Conservation (phyloP, 2,113 vertebrate species). For the Spheniscus mendiculus region DNA sequence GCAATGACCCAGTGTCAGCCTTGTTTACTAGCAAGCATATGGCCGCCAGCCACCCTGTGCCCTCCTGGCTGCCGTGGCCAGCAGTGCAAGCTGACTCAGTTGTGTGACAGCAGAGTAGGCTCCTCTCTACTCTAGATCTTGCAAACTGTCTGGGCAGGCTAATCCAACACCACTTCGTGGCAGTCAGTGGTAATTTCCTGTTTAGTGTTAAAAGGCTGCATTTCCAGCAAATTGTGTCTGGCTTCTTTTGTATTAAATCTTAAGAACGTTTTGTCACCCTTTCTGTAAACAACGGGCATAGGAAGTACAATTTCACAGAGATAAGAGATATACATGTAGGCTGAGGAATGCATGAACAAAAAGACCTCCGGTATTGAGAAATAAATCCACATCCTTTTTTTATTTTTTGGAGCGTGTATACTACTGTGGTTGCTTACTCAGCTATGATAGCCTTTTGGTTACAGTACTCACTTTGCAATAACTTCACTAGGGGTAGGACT, state of each 20-base stretch:
- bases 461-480: neutral
- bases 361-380: neutral
- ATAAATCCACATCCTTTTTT: neutral
- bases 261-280: neutral
- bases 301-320: constrained; percentile 45
- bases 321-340: neutral
- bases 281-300: neutral
- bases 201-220: neutral
- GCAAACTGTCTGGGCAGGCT: neutral
- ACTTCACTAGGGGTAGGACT: neutral
- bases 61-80: neutral
- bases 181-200: neutral
- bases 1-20: neutral
- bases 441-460: neutral
- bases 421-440: neutral
- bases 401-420: neutral
- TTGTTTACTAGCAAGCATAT: neutral
- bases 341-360: neutral
- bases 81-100: neutral
- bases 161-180: neutral
- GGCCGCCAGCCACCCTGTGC: neutral
- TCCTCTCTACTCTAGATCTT: neutral
- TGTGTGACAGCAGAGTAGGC: neutral
- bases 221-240: constrained; percentile 26
- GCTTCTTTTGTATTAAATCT: neutral